Evolutionary conservation across 2,888 invertebrate species (phyloP), one percentile per base, ranked within the genome.

Genomic region (Tortricodes alternella): DNA sequence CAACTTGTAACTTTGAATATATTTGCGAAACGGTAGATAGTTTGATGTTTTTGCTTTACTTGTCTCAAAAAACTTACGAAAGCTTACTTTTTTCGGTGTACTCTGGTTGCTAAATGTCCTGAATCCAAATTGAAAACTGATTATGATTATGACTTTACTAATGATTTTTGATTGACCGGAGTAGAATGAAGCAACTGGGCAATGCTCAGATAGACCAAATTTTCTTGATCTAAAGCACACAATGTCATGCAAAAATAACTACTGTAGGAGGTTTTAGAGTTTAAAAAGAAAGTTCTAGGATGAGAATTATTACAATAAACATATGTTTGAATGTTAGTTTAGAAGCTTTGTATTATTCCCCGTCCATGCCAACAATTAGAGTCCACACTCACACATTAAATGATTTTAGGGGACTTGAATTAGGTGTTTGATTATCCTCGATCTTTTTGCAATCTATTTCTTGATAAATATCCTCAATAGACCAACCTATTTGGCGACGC

Each of bases 21-120:
- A 84, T 59, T 88, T 89, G 58, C 80, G 92, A 69, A 95, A 95
- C 8, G 95, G 94, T 91, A 94, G 92, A 68, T 95, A 95, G 58
- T 91, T 92, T 7, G 91, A 87, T 9, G 87, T 89, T 70, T 89
- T 85, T 8, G 82, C 83, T 60, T 83, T 82, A 19, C 83, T 83
- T 64, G 87, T 91, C 65, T 92, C 89, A 62, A 90, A 83, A 49
- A 89, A 76, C 64, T 85, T 87, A 2, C 85, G 78, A 59, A 90
- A 89, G 66, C 87, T 90, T 3, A 89, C 89, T 64, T 83, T 87
- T 60, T 89, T 89, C 5, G 90, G 90, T 32, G 89, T 89, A 63
- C 89, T 89, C 66, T 90, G 89, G 62, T 83, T 80, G 62, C 85
- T 86, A 46, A 82, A 85, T 38, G 78, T 78, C 58, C 86, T 87